Evolutionary conservation across 1,140 invertebrate species (phyloP).

Genomic region (Pseudachorutes palmiensis): DNA sequence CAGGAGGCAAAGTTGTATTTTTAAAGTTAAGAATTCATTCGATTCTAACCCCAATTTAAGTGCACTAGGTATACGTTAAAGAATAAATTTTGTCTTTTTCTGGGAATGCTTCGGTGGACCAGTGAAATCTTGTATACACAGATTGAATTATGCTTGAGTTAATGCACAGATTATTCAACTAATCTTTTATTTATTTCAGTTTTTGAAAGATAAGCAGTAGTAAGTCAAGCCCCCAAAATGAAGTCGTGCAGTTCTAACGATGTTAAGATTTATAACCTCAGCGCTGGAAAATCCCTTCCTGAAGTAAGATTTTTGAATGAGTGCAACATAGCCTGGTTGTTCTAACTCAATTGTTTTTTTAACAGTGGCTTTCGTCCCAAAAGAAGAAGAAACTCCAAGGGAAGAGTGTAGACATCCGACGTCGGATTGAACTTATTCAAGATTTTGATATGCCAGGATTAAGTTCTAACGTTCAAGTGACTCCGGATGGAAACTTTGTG

Average conservation of each 20-base stretch:
- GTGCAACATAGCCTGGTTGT: neutral
- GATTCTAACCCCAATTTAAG: too few species aligned
- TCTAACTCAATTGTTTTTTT: conserved; percentile 35
- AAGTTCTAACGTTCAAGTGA: conserved; percentile 72
- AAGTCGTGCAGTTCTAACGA: conserved; percentile 59
- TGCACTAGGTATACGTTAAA: too few species aligned
- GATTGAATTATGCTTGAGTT: too few species aligned
- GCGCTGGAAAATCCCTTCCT: conserved; percentile 88
- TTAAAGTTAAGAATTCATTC: too few species aligned
- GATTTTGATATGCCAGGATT: conserved; percentile 98
- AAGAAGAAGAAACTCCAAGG: conserved; percentile 76
- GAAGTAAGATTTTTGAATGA: conserved; percentile 59
- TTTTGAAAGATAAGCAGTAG: too few species aligned
- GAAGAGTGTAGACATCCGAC: conserved; percentile 81
- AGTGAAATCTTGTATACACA: too few species aligned
- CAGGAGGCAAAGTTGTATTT: too few species aligned
- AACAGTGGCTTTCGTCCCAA: conserved; percentile 85
- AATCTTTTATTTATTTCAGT: too few species aligned
- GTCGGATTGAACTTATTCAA: conserved; percentile 91
- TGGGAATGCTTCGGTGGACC: too few species aligned
- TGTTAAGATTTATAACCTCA: conserved; percentile 96
- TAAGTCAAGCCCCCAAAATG: conserved; percentile 27
- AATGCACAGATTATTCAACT: too few species aligned
- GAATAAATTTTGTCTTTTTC: too few species aligned
- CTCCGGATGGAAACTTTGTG: conserved; percentile 88